Conservation (phyloP, 2,797 vertebrate species). For the Sebastes iracundus region DNA sequence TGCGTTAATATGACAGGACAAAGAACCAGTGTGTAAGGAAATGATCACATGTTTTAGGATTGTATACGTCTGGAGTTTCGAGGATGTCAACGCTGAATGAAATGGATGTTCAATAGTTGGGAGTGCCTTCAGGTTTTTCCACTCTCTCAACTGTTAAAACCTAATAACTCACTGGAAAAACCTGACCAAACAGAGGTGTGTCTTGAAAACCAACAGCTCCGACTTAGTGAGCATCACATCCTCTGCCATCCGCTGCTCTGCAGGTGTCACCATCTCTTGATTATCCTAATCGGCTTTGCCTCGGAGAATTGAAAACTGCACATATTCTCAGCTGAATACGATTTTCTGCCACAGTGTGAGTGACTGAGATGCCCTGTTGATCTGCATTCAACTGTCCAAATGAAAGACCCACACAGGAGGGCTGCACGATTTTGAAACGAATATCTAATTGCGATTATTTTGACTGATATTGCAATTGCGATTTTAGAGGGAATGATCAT, state of each 20-base stretch:
- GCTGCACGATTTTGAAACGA: not conserved
- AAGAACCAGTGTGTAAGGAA: not conserved
- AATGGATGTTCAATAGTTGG: not conserved
- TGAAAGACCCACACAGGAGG: not conserved
- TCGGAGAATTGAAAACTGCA: not conserved
- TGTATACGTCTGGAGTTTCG: not conserved
- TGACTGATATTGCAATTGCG: too few species aligned
- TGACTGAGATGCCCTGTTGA: not conserved
- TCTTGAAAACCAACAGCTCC: not conserved
- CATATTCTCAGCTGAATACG: not conserved
- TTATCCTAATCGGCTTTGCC: conserved; percentile 55
- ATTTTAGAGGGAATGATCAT: too few species aligned
- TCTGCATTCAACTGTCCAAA: not conserved
- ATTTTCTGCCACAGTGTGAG: not conserved
- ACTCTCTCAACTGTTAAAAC: not conserved
- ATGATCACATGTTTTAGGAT: not conserved
- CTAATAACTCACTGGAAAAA: too few species aligned
- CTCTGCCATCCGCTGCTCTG: not conserved
- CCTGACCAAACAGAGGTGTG: not conserved
- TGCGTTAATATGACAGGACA: not conserved
- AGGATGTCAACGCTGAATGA: not conserved
- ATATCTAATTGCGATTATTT: too few species aligned
- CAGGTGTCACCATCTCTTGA: conserved; percentile 28
- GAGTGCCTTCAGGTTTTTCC: not conserved
- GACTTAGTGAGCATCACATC: not conserved